A percentile compares a stretch with the other conserved stretches of the same genome.
Evolutionary conservation across 2,797 vertebrate genomes (phyloP).

Genomic region (Graptemys geographica): DNA sequence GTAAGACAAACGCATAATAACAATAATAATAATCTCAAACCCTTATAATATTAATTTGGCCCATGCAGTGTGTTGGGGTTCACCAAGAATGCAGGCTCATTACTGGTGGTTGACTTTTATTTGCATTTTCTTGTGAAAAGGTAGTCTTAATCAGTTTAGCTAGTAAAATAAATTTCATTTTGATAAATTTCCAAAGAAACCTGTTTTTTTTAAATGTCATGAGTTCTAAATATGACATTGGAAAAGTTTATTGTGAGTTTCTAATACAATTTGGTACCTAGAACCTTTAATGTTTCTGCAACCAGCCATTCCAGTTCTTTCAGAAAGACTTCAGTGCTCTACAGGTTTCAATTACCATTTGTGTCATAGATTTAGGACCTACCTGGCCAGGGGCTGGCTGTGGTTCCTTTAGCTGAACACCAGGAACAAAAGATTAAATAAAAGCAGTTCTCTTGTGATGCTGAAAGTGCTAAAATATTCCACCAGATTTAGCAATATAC

Average conservation of each 20-base stretch:
- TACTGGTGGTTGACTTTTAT: not conserved
- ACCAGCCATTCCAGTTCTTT: slow-evolving; percentile 11
- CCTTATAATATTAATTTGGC: not conserved
- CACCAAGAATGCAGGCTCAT: not conserved
- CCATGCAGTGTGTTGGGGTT: not conserved
- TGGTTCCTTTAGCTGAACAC: not conserved
- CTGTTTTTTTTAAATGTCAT: not conserved
- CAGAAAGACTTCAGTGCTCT: not conserved
- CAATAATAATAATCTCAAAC: not conserved
- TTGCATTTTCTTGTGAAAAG: not conserved
- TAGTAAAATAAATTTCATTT: not conserved
- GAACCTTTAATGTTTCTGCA: slow-evolving; percentile 16
- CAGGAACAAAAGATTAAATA: slow-evolving; percentile 33
- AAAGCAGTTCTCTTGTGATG: not conserved
- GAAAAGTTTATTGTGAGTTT: not conserved
- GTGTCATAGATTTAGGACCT: slow-evolving; percentile 27
- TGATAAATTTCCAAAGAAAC: not conserved
- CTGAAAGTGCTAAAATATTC: slow-evolving; percentile 11
- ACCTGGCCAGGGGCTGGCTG: not conserved
- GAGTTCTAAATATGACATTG: not conserved
- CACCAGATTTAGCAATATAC: slow-evolving; percentile 7
- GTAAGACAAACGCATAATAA: not conserved
- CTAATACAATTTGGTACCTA: not conserved
- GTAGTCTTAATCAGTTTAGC: not conserved
- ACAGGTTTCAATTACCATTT: not conserved